Base-by-base conservation (phyloP, 2,888 invertebrate genomes). In the Mythimna impura region DNA sequence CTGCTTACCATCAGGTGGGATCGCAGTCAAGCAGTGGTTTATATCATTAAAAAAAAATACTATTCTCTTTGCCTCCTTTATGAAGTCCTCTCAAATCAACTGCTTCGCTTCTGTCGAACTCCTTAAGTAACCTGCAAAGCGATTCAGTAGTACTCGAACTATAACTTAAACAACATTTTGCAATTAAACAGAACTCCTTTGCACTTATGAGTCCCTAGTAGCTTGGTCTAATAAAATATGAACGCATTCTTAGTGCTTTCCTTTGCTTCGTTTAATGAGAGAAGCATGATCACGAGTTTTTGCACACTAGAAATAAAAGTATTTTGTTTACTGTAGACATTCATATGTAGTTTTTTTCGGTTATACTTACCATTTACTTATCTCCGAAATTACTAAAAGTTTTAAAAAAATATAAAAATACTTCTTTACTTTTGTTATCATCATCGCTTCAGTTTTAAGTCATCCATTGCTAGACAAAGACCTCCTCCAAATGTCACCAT, bases 201-300 rank as follows among this genome's bases (percentile, higher is more conserved):
- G 64, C 64, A 71, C 64, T 77, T 62, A 62, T 72, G 55, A 60
- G 36, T 5, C n/a, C 25, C 72, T 67, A 36, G 65, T 77, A 3
- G 25, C 36, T 25, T 57, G 52, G 47, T 67, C 67, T 78, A 47
- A 76, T 81, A 36, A 66, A 78, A 60, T 71, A 77, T 78, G 14
- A 76, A 68, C 25, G 40, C 22, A 55, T 47, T 54, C 47, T 65
- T 30, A 64, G n/a, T 67, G 30, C 14, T 14, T 60, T 30, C 12
- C 1, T 43, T 61, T 57, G 17, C 8, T n/a, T 7, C 40, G 9
- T 61, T 55, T 52, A 12, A 55, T 30, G 17, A 22, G 12, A 40
- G 40, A 2, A 3, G 34, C 43, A 50, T 58, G 1, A n/a, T 40
- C 14, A 40, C n/a, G n/a, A 20, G 34, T 36, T 0, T 36, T 22